A percentile compares a stretch with the other conserved stretches of the same genome.
These are phyloP conservation scores for Harpegnathos saltator DNA, from an alignment of 1,140 invertebrate species.

Conservation along the genomic window DNA sequence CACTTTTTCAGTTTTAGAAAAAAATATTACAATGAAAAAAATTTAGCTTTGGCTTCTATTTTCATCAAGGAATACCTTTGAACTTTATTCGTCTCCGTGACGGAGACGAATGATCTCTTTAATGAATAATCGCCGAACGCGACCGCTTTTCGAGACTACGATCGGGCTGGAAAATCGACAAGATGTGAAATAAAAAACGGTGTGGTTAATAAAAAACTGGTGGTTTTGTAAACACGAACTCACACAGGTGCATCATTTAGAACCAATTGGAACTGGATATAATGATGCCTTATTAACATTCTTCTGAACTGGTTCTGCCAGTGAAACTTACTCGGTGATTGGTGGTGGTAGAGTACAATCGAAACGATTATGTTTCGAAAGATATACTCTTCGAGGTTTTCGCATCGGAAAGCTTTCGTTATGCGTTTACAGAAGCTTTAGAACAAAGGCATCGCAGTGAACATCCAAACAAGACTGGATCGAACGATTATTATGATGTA, in stretches of 20 bases:
- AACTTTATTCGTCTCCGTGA: neutral
- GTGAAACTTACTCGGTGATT: slow-evolving; percentile 57
- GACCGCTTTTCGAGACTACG: neutral
- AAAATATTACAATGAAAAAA: neutral
- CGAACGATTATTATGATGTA: slow-evolving; percentile 50
- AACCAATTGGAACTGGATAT: slow-evolving; percentile 72
- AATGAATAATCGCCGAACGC: neutral
- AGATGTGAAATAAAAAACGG: slow-evolving; percentile 11
- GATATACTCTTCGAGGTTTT: slow-evolving; percentile 23
- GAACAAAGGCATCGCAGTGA: slow-evolving; percentile 16
- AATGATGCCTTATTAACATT: slow-evolving; percentile 68
- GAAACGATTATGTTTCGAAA: neutral
- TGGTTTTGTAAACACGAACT: slow-evolving; percentile 10
- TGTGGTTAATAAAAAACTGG: no score
- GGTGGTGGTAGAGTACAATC: slow-evolving; percentile 41
- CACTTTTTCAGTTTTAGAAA: neutral
- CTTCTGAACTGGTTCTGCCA: neutral
- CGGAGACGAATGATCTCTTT: slow-evolving; percentile 4
- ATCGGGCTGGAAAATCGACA: neutral
- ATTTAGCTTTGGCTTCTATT: neutral
- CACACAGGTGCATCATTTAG: slow-evolving; percentile 59
- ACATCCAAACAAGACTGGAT: slow-evolving; percentile 64
- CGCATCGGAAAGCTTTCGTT: slow-evolving; percentile 32
- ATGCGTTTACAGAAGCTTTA: slow-evolving; percentile 39
- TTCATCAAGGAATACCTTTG: neutral